Evolutionary conservation across 2,113 vertebrate genomes (phyloP), one percentile per base, ranked within the genome.

Genomic region (Athene cunicularia): DNA sequence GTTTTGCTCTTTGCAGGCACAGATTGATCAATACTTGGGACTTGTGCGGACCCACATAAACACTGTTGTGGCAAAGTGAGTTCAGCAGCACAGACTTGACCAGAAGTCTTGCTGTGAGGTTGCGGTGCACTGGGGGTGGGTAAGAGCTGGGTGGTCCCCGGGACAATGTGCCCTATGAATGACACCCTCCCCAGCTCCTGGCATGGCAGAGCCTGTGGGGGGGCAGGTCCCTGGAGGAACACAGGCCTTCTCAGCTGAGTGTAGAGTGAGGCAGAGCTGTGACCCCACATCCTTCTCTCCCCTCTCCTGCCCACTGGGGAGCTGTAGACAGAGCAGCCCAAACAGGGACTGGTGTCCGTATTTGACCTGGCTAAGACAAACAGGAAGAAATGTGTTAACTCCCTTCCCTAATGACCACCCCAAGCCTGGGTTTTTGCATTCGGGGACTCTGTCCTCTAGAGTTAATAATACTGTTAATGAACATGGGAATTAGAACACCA

Each of bases 11-110:
- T 66, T 90, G 18, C 97, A 99, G 99, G 99, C 99, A 97, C 99
- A 99, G 98, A 99, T 99, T 94, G 99, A 99, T 98, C 99, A 99
- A 76, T 99, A 99, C 67, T 98, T 99, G 98, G 99, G 99, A 97
- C 98, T 99, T 96, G 99, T 99, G 98, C 98, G 99, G 98, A 99
- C 99, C 98, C 99, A 99, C 90, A 99, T 99, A 98, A 99, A 99
- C 98, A 98, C 98, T 33, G 98, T 99, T 50, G 99, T 99, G 98
- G 99, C 98, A 95, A 99, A 99, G 99, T 99, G 98, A 99, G 99
- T 99, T 85, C 32, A 64, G 43, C 33, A 28, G 52, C n/a, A 15
- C n/a, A 15, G 5, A 2, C 66, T 43, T 60, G 43, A 33, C 33
- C 62, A 56, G 37, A 32, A 53, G 18, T 50, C 47, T 68, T 60